Evolutionary conservation across 2,113 vertebrate species (phyloP), one percentile per base, ranked within the genome.

Genomic region (Electrona antarctica): DNA sequence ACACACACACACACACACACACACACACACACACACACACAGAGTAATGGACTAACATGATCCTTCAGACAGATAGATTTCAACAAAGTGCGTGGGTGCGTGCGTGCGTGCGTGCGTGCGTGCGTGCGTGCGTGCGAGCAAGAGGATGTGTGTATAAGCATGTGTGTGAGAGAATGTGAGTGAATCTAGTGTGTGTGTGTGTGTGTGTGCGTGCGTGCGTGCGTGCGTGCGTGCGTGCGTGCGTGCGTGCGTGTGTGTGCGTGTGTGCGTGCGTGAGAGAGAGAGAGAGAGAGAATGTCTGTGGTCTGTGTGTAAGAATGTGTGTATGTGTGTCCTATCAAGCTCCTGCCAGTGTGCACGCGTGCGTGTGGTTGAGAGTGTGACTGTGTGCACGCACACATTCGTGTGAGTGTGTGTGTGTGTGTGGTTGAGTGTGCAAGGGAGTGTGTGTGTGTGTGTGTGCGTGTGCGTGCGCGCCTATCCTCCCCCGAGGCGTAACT

Each of bases 401-500:
- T n/a, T n/a, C n/a, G 68, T 15, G 51, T 7, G 8, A 8, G 12
- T n/a, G 55, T 7, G 45, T 61, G 60, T 1, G 3, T 60, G 15
- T n/a, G 51, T 5, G n/a, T 8, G 6, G 54, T 7, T 56, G 6
- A 14, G n/a, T 3, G 55, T 14, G n/a, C 33, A 3, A 14, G 33
- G 21, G 21, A 21, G 21, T 21, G 21, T 47, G 60, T 47, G 41
- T n/a, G 60, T 57, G 61, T 72, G 69, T 48, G 50, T 54, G 49
- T n/a, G 60, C 11, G 58, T 45, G 48, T 52, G 58, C 14, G 55
- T 51, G 56, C 58, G 48, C 33, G 13, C 48, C 2, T 8, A 9
- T 10, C 65, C 15, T 3, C 85, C 88, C 86, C 77, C 74, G 84
- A 86, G 90, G 85, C 78, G 83, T 81, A 87, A 87, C 90, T 90